Conservation (phyloP, 2,797 vertebrate species). For the Jordanella pulchra region DNA sequence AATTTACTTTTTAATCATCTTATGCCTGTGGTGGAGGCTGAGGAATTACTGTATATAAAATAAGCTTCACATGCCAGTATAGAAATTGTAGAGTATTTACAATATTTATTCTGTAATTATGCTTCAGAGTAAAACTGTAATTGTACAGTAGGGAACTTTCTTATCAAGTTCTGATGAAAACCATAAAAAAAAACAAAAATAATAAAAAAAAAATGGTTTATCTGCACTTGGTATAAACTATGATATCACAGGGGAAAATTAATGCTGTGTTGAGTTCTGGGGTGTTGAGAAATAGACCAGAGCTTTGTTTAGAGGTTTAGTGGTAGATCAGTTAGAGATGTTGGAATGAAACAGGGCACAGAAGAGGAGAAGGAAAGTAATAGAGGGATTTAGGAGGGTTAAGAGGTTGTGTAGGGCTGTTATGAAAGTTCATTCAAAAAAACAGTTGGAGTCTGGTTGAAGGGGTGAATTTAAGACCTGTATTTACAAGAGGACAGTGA, state of each 20-base stretch:
- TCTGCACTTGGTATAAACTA: constrained; percentile 43
- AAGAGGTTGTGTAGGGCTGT: constrained; percentile 14
- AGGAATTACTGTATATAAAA: not conserved
- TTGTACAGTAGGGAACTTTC: too few species aligned
- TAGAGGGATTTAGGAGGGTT: constrained; percentile 14
- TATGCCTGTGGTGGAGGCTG: not conserved
- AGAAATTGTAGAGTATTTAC: constrained; percentile 6
- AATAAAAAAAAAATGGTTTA: constrained; percentile 13
- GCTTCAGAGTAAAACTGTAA: too few species aligned
- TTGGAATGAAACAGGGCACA: constrained; percentile 19
- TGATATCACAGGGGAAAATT: constrained; percentile 41
- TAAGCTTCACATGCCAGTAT: not conserved
- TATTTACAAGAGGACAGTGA: constrained; percentile 44
- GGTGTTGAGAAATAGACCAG: constrained; percentile 11
- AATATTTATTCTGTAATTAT: too few species aligned
- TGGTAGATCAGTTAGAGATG: constrained; percentile 36
- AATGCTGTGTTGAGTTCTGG: constrained; percentile 14
- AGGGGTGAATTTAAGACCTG: constrained; percentile 45
- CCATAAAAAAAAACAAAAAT: too few species aligned
- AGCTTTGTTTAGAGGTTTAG: constrained; percentile 52
- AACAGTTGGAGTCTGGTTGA: constrained; percentile 28
- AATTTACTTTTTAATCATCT: not conserved
- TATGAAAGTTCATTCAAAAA: constrained; percentile 45
- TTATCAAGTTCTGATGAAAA: too few species aligned
- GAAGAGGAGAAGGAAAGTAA: constrained; percentile 4